phyloP scores from a whole-genome alignment of 2,888 invertebrate species.

The Miltochrista miniata region DNA sequence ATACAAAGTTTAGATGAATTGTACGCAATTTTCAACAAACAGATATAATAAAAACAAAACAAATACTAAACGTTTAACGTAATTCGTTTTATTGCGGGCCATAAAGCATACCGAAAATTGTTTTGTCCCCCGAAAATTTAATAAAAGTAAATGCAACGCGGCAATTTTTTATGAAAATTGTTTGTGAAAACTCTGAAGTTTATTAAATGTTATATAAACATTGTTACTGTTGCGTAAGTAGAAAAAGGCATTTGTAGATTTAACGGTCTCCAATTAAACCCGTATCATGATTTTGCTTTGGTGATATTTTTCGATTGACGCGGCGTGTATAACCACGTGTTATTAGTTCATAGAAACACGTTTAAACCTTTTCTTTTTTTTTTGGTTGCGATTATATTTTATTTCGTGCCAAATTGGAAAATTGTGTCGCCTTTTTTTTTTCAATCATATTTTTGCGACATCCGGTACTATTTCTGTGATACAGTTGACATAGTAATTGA shows the following conservation, averaged over 20 bases:
- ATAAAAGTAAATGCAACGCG: slow-evolving; percentile 28
- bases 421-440: no score
- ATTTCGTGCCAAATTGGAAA: no score
- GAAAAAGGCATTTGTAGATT: slow-evolving; percentile 47
- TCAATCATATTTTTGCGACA: no score
- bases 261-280: slow-evolving; percentile 61
- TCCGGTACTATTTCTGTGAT: no score
- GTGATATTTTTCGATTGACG: slow-evolving; percentile 19
- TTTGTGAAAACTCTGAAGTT: slow-evolving; percentile 36
- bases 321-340: slow-evolving; percentile 18
- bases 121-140: slow-evolving; percentile 28
- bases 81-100: slow-evolving; percentile 17
- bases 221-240: slow-evolving; percentile 55
- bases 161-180: slow-evolving; percentile 38
- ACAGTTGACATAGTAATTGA: no score
- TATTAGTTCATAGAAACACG: slow-evolving; percentile 7
- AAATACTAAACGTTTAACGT: slow-evolving; percentile 5
- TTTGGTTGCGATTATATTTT: no score
- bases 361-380: neutral
- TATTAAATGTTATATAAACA: slow-evolving; percentile 51
- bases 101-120: slow-evolving; percentile 14
- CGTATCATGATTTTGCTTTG: slow-evolving; percentile 26
- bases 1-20: neutral
- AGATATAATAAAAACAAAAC: neutral
- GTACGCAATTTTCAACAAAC: neutral